A percentile compares a stretch with the other conserved stretches of the same genome.
phyloP scores from a whole-genome alignment of 1,140 invertebrate species.

The Penaeus japonicus region DNA sequence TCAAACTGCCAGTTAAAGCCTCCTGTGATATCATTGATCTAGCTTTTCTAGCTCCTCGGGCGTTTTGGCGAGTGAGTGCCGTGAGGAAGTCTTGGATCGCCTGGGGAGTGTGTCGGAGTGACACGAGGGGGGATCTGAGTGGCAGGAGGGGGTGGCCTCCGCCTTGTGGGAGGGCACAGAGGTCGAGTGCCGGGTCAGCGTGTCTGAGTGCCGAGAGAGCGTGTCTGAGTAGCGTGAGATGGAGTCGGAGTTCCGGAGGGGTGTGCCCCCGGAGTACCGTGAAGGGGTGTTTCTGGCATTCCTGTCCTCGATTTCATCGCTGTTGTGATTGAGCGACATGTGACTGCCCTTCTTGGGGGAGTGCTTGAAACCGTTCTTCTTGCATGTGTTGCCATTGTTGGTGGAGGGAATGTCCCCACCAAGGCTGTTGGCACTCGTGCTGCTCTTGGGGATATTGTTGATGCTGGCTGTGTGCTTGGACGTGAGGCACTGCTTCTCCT shows the following conservation, averaged over 20 bases:
- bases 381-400: background rate
- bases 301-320: constrained; percentile 37
- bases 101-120: constrained; percentile 2
- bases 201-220: background rate
- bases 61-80: constrained; percentile 45
- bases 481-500: constrained; percentile 49
- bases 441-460: constrained; percentile 15
- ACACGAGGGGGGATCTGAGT: background rate
- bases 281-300: constrained; percentile 32
- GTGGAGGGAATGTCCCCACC: background rate
- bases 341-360: constrained; percentile 31
- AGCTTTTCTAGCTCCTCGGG: constrained; percentile 40
- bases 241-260: background rate
- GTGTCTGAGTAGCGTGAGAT: background rate
- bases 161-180: background rate
- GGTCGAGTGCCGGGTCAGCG: background rate
- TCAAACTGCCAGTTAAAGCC: background rate
- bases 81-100: background rate
- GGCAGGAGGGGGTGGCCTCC: background rate
- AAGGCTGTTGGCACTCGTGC: background rate
- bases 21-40: background rate
- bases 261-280: background rate
- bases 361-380: background rate
- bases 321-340: constrained; percentile 46
- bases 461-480: constrained; percentile 13